Evolutionary conservation across 2,888 invertebrate genomes (phyloP), one percentile per base, ranked within the genome.

Genomic region (Microctonus aethiopoides): DNA sequence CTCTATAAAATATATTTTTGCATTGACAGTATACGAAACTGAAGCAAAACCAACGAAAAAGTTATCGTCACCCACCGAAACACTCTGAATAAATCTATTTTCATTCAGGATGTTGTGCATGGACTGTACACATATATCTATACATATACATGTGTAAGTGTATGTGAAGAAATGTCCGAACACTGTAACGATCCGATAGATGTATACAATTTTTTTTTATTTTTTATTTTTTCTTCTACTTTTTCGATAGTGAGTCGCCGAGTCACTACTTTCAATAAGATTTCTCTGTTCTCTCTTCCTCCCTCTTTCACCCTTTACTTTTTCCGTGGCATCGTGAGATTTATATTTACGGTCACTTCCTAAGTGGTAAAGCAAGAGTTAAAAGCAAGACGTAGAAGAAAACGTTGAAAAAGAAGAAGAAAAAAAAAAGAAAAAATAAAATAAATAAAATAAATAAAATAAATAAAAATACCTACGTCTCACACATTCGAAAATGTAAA

Each of bases 361-460:
- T 60, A 63, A 62, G 72, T 60, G 69, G 46, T 46, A 41, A 66
- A 57, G 67, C 36, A 65, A 69, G 66, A 63, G 64, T 62, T 63
- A 66, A 46, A 46, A 20, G n/a, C 46, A n/a, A 16, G 16, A n/a
- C 13, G n/a, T 13, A 39, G 13, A 7, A 36, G 41, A 46, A 46
- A 46, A n/a, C 7, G 16, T 9, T 46, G n/a, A 46, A 10, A 36
- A 10, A 36, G 66, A 57, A 60, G 59, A 64, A 59, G 10, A 36
- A 10, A 36, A 66, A 57, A 60, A 59, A 64, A 59, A 41, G 41
- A 64, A 46, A 57, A 64, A 61, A 56, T 56, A 67, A 13, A 46
- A 46, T n/a, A 46, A 20, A 46, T n/a, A 16, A 46, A 6, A 46
- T 13, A 64, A 61, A 56, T 56, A 67, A 13, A 46, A 46, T n/a